Evolutionary conservation across 2,797 vertebrate species (phyloP), one percentile per base, ranked within the genome.

Genomic region (Adelosebastes latens): DNA sequence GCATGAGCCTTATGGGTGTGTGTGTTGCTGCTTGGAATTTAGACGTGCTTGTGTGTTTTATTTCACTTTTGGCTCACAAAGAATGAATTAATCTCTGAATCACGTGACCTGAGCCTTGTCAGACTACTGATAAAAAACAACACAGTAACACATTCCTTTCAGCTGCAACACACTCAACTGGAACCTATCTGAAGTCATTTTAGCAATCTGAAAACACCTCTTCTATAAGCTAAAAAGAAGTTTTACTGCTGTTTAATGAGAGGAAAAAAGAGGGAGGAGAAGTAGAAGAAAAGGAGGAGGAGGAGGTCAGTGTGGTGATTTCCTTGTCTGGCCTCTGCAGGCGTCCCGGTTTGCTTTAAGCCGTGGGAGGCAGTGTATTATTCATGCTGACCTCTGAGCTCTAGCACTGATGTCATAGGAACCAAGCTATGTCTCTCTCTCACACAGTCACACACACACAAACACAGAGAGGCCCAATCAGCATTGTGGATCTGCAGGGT

Each of bases 301-400:
- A 65, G 56, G 84, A 80, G 91, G 86, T 83, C 84, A 88, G 65
- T 6, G 34, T 32, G 75, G 49, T 53, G 77, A 78, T 83, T 91
- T 92, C 90, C 90, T 90, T 70, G 75, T 86, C 87, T 80, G 82
- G 86, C 63, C 85, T 81, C 74, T 85, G 83, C 87, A 90, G 86
- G 83, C 87, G 82, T 92, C 84, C 87, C 77, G 86, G 79, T 89
- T 88, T 79, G 82, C 74, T 87, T 84, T 76, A 67, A 89, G 79
- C 75, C 22, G 77, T 80, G 82, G 87, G 85, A 92, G 92, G 93
- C 86, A 87, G 89, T 88, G 75, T 86, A 93, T 94, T 93, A 93
- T 94, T 95, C 95, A 93, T 36, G 69, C 81, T 92, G 91, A 95
- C 93, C 93, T 91, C 89, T 78, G 81, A 89, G 90, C 92, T 85